phyloP scores from a whole-genome alignment of 2,888 invertebrate species.

The Chrysolina haemoptera region DNA sequence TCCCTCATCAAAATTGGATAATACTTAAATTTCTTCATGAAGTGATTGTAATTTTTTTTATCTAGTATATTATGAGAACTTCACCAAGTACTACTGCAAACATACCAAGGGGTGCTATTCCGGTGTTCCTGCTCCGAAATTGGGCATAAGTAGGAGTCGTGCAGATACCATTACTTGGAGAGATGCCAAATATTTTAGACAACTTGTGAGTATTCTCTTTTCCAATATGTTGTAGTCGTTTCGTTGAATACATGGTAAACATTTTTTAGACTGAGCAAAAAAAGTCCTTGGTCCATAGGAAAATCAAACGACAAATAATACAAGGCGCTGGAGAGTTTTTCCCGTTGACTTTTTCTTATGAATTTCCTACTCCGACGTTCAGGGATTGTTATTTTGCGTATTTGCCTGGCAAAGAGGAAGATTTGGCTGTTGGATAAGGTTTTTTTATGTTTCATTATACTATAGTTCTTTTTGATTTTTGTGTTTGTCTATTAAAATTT shows the following conservation, averaged over 20 bases:
- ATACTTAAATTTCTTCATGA: background rate
- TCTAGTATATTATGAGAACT: constrained; percentile 44
- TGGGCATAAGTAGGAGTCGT: constrained; percentile 48
- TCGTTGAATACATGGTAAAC: background rate
- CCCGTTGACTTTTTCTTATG: constrained; percentile 62
- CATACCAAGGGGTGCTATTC: constrained; percentile 56
- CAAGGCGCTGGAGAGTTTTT: constrained; percentile 64
- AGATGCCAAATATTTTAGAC: constrained; percentile 47
- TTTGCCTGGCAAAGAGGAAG: constrained; percentile 63
- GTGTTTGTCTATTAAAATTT: too few relatives aligned
- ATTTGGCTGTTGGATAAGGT: constrained; percentile 49
- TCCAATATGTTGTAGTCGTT: background rate
- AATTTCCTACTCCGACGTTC: constrained; percentile 62
- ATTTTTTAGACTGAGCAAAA: constrained; percentile 43
- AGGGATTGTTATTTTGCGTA: constrained; percentile 65
- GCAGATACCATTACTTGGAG: constrained; percentile 58
- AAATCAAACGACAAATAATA: constrained; percentile 58
- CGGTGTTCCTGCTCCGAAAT: constrained; percentile 37
- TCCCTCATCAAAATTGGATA: too few relatives aligned
- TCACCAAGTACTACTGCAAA: constrained; percentile 50
- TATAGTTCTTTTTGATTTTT: background rate
- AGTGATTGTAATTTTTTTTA: constrained; percentile 4
- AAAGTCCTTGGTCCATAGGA: constrained; percentile 55
- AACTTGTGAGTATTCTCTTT: constrained; percentile 34
- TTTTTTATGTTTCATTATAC: background rate